Evolutionary conservation across 2,888 invertebrate genomes (phyloP), one percentile per base, ranked within the genome.

Genomic region (Trichopria drosophilae): DNA sequence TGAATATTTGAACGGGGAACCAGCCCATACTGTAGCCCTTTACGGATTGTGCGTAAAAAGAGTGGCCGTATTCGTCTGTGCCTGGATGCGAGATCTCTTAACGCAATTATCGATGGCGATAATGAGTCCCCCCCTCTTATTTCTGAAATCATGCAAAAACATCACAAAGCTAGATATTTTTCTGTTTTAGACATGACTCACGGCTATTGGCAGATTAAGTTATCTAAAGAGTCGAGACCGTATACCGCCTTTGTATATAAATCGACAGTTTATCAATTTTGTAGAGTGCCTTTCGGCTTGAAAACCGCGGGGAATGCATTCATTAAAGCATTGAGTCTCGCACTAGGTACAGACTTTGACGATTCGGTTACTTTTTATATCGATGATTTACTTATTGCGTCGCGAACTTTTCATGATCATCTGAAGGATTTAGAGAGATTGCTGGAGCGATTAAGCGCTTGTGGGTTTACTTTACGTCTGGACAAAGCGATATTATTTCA

Each of bases 61-160:
- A n/a, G n/a, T n/a, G n/a, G n/a, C n/a, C n/a, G n/a, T n/a, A n/a
- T n/a, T n/a, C n/a, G n/a, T n/a, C n/a, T n/a, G n/a, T n/a, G n/a
- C n/a, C n/a, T n/a, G n/a, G 66, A 68, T 49, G 68, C 66, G 2
- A 31, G 67, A 6, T 45, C 49, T 36, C 28, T 67, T n/a, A 68
- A 68, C 45, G 52, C 48, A 6, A 23, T 46, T 19, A 66, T 69
- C 52, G 46, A 58, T 12, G 44, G 57, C 1, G 65, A 68, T 40
- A 49, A 58, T 12, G 66, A 65, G 28, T 42, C 54, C 24, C 42
- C 42, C 9, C 55, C 53, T 1, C 15, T 51, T 3, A 42, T 44
- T 12, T 29, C 37, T 10, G 60, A 59, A 20, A 24, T n/a, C n/a
- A n/a, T n/a, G n/a, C n/a, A n/a, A n/a, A n/a, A n/a, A n/a, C n/a